phyloP scores from a whole-genome alignment of 2,888 invertebrate species.

The Drosophila greeni region DNA sequence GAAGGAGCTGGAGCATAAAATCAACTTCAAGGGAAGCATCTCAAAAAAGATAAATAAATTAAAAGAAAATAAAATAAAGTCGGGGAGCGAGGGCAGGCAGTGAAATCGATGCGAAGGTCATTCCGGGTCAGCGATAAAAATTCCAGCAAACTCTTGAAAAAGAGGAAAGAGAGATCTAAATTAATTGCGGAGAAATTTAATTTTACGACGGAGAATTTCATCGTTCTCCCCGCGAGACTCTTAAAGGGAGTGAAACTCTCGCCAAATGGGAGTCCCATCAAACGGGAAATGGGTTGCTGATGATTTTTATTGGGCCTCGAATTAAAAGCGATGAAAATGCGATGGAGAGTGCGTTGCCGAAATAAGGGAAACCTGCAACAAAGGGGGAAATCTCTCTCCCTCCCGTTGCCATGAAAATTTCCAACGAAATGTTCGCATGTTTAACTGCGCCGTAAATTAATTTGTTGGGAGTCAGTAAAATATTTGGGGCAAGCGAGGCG shows the following conservation, averaged over 20 bases:
- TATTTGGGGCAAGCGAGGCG: conserved; percentile 24
- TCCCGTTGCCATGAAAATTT: conserved; percentile 23
- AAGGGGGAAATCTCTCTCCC: conserved; percentile 1
- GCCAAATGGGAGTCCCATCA: conserved; percentile 22
- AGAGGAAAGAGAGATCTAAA: conserved; percentile 21
- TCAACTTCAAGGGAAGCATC: conserved; percentile 23
- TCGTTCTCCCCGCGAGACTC: conserved; percentile 8
- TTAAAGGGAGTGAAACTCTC: conserved; percentile 31
- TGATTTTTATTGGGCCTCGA: background rate
- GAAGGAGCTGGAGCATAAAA: conserved; percentile 12
- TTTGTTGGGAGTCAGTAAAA: conserved; percentile 12
- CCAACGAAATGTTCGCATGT: conserved; percentile 31
- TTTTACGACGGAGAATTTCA: conserved; percentile 36
- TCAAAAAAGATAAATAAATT: conserved; percentile 36
- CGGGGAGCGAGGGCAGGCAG: background rate
- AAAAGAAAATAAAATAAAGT: conserved; percentile 32
- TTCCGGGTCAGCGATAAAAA: conserved; percentile 43
- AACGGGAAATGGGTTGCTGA: conserved; percentile 13
- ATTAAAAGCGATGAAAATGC: conserved; percentile 22
- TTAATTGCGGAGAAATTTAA: conserved; percentile 44
- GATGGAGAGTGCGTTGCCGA: conserved; percentile 16
- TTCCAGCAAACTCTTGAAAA: conserved; percentile 12
- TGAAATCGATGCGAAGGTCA: conserved; percentile 42
- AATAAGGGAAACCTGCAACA: conserved; percentile 29
- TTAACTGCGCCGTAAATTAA: conserved; percentile 41